Conservation (phyloP, 2,797 vertebrate species). For the Cuculus canorus region DNA sequence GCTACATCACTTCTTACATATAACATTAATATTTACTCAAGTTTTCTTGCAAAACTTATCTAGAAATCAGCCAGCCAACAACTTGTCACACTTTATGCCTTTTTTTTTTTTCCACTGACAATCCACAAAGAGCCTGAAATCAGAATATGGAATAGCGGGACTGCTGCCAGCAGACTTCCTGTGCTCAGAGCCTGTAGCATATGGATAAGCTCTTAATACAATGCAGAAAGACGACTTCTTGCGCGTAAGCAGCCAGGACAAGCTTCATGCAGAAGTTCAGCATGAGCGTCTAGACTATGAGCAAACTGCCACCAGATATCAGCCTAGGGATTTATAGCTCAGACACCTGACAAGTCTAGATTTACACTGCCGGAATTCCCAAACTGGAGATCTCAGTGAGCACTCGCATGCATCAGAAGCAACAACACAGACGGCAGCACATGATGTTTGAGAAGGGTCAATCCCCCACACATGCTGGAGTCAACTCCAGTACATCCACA, state of each 20-base stretch:
- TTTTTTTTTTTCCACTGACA: background rate
- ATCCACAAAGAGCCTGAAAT: background rate
- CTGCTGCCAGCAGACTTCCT: constrained; percentile 40
- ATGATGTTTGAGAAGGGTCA: background rate
- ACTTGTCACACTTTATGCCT: background rate
- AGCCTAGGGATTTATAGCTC: background rate
- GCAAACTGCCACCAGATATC: constrained; percentile 12
- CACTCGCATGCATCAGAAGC: accelerated
- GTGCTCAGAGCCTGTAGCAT: background rate
- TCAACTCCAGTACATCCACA: background rate
- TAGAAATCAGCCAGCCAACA: background rate
- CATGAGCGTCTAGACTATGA: background rate
- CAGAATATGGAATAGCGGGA: constrained; percentile 4
- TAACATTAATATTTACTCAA: background rate
- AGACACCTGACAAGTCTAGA: background rate
- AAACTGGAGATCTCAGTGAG: background rate
- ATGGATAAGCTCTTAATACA: constrained; percentile 46
- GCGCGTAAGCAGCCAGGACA: background rate
- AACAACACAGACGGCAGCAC: background rate
- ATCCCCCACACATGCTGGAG: background rate
- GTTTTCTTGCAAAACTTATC: background rate
- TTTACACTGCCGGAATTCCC: background rate
- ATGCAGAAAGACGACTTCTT: background rate
- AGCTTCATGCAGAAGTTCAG: background rate
- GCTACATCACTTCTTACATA: accelerated